Base-by-base conservation (phyloP, 1,140 invertebrate genomes). In the Apis dorsata region DNA sequence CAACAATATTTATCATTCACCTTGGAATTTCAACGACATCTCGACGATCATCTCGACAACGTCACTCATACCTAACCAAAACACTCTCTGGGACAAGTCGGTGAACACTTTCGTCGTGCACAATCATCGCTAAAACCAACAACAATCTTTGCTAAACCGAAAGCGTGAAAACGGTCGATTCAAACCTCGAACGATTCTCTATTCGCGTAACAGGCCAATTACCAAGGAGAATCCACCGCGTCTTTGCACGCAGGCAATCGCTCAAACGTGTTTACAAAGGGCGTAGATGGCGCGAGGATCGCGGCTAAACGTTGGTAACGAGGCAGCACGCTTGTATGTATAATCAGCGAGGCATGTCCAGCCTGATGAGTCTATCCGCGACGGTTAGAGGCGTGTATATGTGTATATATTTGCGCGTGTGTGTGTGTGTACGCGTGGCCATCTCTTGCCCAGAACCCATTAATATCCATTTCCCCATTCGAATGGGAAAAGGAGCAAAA, bases 391-490 rank as follows among this genome's bases (percentile, higher is more conserved):
- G 24, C 63, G 81, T 60, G 65, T 49, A 71, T 66, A 51, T 28
- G 17, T 49, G 66, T 72, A 72, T 57, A 24, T 24, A 24, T 24
- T 24, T 24, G 62, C 62, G 55, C 76, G 53, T 65, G 17, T 28
- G 78, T 55, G 83, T 62, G 72, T 62, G 79, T 19, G 60, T 24
- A 72, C 68, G 65, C 65, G 72, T 44, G 34, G 34, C 80, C 86
- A 74, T 34, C 81, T 66, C 74, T 69, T 66, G 86, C 79, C 83
- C 80, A 82, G 69, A 69, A 79, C 86, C 90, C 91, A 92, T 92
- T 92, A 92, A 91, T 92, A 92, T 92, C 91, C 88, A 91, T 92
- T 92, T 92, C 90, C 34, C 90, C 87, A 86, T 90, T 85, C 83
- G 84, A 86, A 90, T 87, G 88, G 34, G 88, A 88, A 90, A 92